Evolutionary conservation across 2,797 vertebrate species (phyloP).

Genomic region (Pelochelys cantorii): DNA sequence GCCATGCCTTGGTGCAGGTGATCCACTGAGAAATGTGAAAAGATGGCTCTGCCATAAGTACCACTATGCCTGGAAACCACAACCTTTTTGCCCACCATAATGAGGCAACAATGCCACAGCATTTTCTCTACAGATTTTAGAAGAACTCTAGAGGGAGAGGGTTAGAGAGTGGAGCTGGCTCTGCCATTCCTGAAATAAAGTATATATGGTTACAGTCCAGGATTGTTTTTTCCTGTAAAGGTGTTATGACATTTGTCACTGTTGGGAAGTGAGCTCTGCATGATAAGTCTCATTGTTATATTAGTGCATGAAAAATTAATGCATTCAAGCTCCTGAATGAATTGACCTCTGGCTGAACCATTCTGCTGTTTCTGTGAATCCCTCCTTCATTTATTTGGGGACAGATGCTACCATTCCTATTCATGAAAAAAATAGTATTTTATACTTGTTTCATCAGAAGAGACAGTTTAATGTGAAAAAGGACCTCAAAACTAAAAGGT

Average conservation of each 20-base stretch:
- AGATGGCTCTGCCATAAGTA: rapidly evolving
- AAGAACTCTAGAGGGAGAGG: neutral
- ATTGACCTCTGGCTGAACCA: conserved; percentile 70
- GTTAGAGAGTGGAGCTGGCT: neutral
- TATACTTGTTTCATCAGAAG: neutral
- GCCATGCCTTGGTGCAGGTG: neutral
- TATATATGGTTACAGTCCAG: neutral
- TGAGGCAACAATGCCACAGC: neutral
- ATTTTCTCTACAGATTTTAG: neutral
- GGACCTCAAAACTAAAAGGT: neutral
- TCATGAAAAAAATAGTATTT: neutral
- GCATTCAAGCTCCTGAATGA: conserved; percentile 59
- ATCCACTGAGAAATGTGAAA: neutral
- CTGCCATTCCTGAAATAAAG: neutral
- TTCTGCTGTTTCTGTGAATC: conserved; percentile 22
- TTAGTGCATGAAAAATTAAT: conserved; percentile 64
- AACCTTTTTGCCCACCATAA: neutral
- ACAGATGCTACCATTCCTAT: conserved; percentile 41
- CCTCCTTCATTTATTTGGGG: conserved; percentile 54
- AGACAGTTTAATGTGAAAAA: neutral
- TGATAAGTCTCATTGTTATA: conserved; percentile 64
- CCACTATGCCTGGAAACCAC: rapidly evolving
- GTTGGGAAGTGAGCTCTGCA: conserved; percentile 41
- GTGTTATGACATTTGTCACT: conserved; percentile 52
- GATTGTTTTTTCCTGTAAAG: neutral